These are phyloP conservation scores for Meleagris gallopavo DNA, from an alignment of 2,113 vertebrate genomes.

Conservation along the genomic window DNA sequence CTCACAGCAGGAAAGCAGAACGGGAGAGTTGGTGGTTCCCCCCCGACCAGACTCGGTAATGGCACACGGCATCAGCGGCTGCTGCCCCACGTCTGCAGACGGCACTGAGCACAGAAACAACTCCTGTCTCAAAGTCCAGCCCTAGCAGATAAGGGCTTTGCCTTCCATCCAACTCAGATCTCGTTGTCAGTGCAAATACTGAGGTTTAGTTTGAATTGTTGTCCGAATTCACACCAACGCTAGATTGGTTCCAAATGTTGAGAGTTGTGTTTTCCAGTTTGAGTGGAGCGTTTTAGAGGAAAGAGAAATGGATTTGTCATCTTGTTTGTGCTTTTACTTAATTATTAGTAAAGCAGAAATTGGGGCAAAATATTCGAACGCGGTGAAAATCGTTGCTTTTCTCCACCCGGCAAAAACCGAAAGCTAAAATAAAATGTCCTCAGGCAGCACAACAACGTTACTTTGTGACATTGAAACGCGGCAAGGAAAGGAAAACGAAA, in stretches of 20 bases:
- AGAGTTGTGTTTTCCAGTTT: not conserved
- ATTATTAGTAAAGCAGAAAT: slow-evolving; percentile 9
- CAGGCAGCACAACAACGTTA: not conserved
- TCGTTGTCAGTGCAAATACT: not conserved
- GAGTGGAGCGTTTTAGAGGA: not conserved
- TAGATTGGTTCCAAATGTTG: slow-evolving; percentile 51
- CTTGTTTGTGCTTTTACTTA: not conserved
- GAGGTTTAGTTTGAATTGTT: not conserved
- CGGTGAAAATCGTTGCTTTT: not conserved
- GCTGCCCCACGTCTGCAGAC: not conserved
- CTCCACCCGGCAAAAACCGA: not conserved
- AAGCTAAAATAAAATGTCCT: not conserved
- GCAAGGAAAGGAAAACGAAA: not conserved
- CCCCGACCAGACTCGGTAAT: not conserved
- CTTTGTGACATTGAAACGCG: too few relatives aligned
- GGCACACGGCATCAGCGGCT: not conserved
- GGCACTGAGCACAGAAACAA: not conserved
- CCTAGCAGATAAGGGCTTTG: not conserved
- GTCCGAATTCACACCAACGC: not conserved
- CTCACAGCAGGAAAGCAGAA: not conserved
- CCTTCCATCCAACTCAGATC: not conserved
- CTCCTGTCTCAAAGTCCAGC: not conserved
- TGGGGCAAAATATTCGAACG: not conserved
- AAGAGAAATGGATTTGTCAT: slow-evolving; percentile 24
- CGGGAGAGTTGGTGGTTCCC: not conserved